Evolutionary conservation across 2,113 vertebrate species (phyloP).

Genomic region (Austrofundulus limnaeus): DNA sequence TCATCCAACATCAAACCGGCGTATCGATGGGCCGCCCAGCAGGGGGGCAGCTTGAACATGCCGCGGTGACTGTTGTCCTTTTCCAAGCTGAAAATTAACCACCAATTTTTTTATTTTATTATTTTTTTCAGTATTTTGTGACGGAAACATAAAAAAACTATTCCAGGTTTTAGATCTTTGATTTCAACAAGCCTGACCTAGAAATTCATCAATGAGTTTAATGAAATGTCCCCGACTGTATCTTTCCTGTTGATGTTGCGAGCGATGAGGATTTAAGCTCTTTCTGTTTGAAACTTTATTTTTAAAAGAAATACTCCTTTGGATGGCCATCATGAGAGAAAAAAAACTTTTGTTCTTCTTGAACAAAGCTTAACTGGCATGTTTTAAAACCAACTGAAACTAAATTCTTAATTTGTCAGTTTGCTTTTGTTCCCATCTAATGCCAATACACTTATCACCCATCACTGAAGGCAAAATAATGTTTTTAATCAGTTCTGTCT

Average conservation of each 20-base stretch:
- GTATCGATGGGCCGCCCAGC: conserved; percentile 83
- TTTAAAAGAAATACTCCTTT: not conserved
- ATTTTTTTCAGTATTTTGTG: conserved; percentile 62
- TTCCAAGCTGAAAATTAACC: conserved; percentile 75
- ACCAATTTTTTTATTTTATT: conserved; percentile 64
- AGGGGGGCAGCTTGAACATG: conserved; percentile 79
- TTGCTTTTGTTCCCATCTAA: conserved; percentile 14
- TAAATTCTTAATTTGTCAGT: conserved; percentile 58
- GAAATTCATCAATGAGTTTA: conserved; percentile 71
- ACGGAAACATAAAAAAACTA: conserved; percentile 57
- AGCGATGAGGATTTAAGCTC: conserved; percentile 85
- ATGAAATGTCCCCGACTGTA: conserved; percentile 70
- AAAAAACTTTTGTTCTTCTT: conserved; percentile 53
- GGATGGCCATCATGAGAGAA: conserved; percentile 40
- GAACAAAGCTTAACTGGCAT: conserved; percentile 75
- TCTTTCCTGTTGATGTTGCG: conserved; percentile 81
- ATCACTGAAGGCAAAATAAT: too few species aligned
- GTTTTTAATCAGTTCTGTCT: too few species aligned
- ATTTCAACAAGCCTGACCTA: conserved; percentile 86
- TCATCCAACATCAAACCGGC: conserved; percentile 77
- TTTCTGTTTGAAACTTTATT: conserved; percentile 68
- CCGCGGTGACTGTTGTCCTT: conserved; percentile 80
- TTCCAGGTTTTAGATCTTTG: conserved; percentile 80
- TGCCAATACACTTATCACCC: not conserved
- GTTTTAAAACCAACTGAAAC: conserved; percentile 62